These are phyloP conservation scores for Turritopsis dohrnii DNA, from an alignment of 30 jellyfish, hydroid and myxozoan species.

Conservation along the genomic window DNA sequence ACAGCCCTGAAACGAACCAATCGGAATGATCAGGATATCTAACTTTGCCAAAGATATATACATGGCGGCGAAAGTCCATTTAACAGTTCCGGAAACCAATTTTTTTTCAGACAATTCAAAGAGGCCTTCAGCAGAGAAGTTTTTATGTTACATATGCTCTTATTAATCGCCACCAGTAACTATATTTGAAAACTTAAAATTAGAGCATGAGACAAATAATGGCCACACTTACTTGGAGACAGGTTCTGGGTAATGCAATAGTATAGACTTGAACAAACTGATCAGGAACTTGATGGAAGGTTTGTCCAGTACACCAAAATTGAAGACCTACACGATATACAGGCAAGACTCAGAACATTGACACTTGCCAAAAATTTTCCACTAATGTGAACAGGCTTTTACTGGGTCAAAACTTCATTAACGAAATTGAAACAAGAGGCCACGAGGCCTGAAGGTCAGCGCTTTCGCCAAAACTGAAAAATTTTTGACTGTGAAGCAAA, in stretches of 20 bases:
- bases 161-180: too few relatives aligned
- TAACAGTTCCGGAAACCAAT: background rate
- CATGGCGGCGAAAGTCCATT: background rate
- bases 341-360: background rate
- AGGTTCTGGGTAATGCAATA: slow-evolving; percentile 68
- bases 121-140: too few relatives aligned
- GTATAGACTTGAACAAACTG: slow-evolving; percentile 40
- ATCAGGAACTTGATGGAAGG: slow-evolving; percentile 53
- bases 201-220: background rate
- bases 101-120: background rate
- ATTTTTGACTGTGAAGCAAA: too few relatives aligned
- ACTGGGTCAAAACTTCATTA: too few relatives aligned
- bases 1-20: slow-evolving; percentile 41
- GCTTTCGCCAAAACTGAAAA: too few relatives aligned
- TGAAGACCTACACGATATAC: slow-evolving; percentile 49
- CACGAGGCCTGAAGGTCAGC: too few relatives aligned
- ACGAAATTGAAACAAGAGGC: too few relatives aligned
- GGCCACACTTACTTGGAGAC: slow-evolving; percentile 49
- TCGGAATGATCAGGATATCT: background rate
- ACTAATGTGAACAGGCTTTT: too few relatives aligned
- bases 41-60: background rate
- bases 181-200: too few relatives aligned
- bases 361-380: background rate
- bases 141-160: too few relatives aligned
- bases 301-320: slow-evolving; percentile 66